These are phyloP conservation scores for Glandiceps talaboti DNA, from an alignment of 53 echinoderm and acorn worm genomes.

Conservation along the genomic window DNA sequence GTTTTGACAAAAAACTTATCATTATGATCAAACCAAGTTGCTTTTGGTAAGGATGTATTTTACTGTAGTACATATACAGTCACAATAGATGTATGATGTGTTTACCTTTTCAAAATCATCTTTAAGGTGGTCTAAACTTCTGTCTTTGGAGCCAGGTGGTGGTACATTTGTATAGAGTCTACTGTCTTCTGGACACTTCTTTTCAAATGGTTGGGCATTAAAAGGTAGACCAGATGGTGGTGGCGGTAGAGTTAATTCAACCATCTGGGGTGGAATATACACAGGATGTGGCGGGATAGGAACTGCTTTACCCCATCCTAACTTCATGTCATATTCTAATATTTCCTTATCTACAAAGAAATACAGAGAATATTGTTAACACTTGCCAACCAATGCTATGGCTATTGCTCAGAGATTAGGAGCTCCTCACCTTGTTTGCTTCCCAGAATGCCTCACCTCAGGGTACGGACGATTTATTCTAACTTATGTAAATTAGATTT, in stretches of 20 bases:
- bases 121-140: background rate
- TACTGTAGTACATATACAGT: too few relatives aligned
- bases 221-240: slow-evolving; percentile 98
- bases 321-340: slow-evolving; percentile 93
- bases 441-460: too few relatives aligned
- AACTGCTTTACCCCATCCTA: slow-evolving; percentile 95
- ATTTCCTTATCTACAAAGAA: slow-evolving; percentile 75
- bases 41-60: too few relatives aligned
- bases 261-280: slow-evolving; percentile 95
- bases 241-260: slow-evolving; percentile 82
- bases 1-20: too few relatives aligned
- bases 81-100: too few relatives aligned
- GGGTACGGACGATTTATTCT: too few relatives aligned
- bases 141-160: background rate
- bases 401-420: too few relatives aligned
- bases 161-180: background rate
- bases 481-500: too few relatives aligned
- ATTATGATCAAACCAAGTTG: too few relatives aligned
- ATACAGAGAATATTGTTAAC: too few relatives aligned
- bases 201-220: slow-evolving; percentile 63
- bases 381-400: too few relatives aligned
- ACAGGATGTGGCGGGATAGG: slow-evolving; percentile 95
- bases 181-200: background rate
- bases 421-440: too few relatives aligned
- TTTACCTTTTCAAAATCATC: background rate